Evolutionary conservation across 1,140 invertebrate species (phyloP).

Genomic region (Zaprionus kolodkinae): DNA sequence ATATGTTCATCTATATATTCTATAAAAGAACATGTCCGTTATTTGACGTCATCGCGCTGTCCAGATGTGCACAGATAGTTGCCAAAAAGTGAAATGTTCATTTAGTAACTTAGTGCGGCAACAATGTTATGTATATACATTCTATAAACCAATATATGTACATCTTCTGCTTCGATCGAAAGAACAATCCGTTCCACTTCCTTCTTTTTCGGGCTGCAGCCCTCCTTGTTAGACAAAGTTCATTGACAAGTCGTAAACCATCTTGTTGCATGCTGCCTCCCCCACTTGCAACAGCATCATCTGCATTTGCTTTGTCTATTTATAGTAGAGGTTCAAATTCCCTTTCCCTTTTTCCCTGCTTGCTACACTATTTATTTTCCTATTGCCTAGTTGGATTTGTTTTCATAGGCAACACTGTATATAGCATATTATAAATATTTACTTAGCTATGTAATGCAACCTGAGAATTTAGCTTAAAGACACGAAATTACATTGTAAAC

Average conservation of each 20-base stretch:
- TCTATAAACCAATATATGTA: background rate
- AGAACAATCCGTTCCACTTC: background rate
- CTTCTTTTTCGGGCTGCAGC: slow-evolving; percentile 3
- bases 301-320: slow-evolving; percentile 61
- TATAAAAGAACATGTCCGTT: slow-evolving; percentile 33
- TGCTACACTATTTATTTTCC: slow-evolving; percentile 10
- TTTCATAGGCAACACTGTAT: slow-evolving; percentile 13
- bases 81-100: slow-evolving; percentile 33
- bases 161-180: background rate
- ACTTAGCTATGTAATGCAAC: background rate
- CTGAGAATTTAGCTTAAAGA: background rate
- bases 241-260: slow-evolving; percentile 48
- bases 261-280: slow-evolving; percentile 25
- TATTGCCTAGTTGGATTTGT: slow-evolving; percentile 34
- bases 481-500: background rate
- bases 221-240: slow-evolving; percentile 43
- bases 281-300: slow-evolving; percentile 32
- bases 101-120: background rate
- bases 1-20: slow-evolving; percentile 3
- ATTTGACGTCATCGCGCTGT: slow-evolving; percentile 20
- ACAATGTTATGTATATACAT: background rate
- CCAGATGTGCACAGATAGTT: slow-evolving; percentile 49
- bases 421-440: background rate
- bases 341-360: background rate
- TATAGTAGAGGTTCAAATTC: slow-evolving; percentile 49